These are phyloP conservation scores for Pecten maximus DNA, from an alignment of 2,888 invertebrate species.

Conservation along the genomic window DNA sequence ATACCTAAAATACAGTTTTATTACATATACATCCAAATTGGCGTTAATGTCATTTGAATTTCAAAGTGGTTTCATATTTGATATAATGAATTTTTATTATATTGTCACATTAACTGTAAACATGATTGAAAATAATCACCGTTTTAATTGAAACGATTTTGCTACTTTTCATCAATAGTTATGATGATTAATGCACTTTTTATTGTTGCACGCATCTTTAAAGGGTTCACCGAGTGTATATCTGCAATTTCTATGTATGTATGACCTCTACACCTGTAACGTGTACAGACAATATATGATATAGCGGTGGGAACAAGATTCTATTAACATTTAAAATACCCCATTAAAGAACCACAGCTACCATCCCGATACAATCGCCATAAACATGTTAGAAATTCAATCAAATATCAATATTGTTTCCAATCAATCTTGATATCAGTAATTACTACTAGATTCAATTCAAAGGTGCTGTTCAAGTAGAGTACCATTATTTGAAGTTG, in stretches of 20 bases:
- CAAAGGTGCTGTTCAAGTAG: neutral
- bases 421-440: neutral
- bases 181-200: neutral
- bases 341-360: neutral
- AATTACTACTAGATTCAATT: neutral
- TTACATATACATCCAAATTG: neutral
- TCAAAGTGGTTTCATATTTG: neutral
- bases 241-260: neutral
- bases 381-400: neutral
- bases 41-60: neutral
- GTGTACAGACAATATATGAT: neutral
- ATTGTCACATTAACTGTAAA: neutral
- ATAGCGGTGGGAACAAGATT: neutral
- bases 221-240: conserved; percentile 3
- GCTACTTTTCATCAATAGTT: neutral
- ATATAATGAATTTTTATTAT: neutral
- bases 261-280: neutral
- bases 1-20: neutral
- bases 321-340: neutral
- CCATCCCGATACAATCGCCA: neutral
- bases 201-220: neutral
- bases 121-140: neutral
- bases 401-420: neutral
- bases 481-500: too few relatives aligned
- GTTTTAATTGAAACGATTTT: neutral